Base-by-base conservation (phyloP, 1,140 invertebrate species). In the Philopotamus ludificatus region DNA sequence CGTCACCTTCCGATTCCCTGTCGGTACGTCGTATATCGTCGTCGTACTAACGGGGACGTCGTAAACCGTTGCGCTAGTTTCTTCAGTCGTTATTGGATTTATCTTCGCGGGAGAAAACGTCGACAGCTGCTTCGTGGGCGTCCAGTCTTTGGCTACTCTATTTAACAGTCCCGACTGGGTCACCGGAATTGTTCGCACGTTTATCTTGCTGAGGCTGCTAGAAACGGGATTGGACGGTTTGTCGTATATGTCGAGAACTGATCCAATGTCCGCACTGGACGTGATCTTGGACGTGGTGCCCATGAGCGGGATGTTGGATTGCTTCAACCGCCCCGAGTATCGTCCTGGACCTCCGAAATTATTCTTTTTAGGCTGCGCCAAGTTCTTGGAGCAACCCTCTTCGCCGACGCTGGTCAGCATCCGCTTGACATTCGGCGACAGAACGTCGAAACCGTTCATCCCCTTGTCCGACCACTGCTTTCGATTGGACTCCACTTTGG, bases 401-500 rank as follows among this genome's bases (percentile, higher is more conserved):
- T 67, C 65, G 3, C 61, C 60, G 3, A 82, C 81, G 72, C 82
- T 79, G 1, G 80, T 81, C 54, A 85, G 75, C 74, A 85, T 83
- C 67, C 83, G 76, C 73, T 84, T 83, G 2, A 85, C 83, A 70
- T 82, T 82, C 7, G 82, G 81, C 0, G 83, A 85, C 9, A 85
- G 73, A 72, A 80, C 79, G 50, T 79, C 77, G 67, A 84, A 84
- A 20, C 79, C 72, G 42, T 72, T 73, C 1, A 28, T 39, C 23
- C 66, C 67, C 67, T 72, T 73, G 9, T 70, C 68, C n/a, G 23
- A 2, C 39, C 44, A 63, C 34, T 63, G 39, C 55, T 67, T 70
- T 28, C 61, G 57, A 28, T 44, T 67, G 25, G 61, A 47, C 51
- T 70, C 68, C 18, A 65, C 61, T 65, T 70, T 70, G 3, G 65